phyloP scores from a whole-genome alignment of 2,888 invertebrate genomes.

The Frankliniella fusca region DNA sequence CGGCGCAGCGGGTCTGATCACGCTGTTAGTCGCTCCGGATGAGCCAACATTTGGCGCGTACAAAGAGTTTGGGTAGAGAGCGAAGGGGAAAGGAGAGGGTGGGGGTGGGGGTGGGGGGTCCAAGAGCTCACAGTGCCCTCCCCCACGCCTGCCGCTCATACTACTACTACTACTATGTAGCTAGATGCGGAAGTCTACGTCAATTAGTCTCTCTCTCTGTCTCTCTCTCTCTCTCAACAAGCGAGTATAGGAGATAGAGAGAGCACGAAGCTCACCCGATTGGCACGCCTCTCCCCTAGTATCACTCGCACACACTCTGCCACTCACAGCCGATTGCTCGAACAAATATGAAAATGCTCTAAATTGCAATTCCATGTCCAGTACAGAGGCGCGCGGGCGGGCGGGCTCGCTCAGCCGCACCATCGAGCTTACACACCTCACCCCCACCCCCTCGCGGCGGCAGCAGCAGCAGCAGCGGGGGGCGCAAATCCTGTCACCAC shows the following conservation, averaged over 20 bases:
- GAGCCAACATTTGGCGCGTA: too few relatives aligned
- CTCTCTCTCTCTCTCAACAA: background rate
- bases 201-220: too few relatives aligned
- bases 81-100: too few relatives aligned
- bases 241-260: background rate
- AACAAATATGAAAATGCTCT: constrained; percentile 25
- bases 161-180: too few relatives aligned
- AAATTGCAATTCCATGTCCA: constrained; percentile 23
- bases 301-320: background rate
- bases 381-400: background rate
- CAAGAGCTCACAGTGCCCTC: too few relatives aligned
- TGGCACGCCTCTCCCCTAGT: background rate
- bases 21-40: too few relatives aligned
- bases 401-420: background rate
- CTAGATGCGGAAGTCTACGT: too few relatives aligned
- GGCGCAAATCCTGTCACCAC: background rate
- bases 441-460: background rate
- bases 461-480: background rate
- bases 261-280: background rate
- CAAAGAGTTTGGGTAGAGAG: too few relatives aligned
- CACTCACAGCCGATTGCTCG: constrained; percentile 4
- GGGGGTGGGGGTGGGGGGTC: too few relatives aligned
- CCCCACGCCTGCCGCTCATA: too few relatives aligned
- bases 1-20: too few relatives aligned
- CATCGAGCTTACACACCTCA: background rate